Evolutionary conservation across 2,888 invertebrate species (phyloP).

Genomic region (Hololepta plana): DNA sequence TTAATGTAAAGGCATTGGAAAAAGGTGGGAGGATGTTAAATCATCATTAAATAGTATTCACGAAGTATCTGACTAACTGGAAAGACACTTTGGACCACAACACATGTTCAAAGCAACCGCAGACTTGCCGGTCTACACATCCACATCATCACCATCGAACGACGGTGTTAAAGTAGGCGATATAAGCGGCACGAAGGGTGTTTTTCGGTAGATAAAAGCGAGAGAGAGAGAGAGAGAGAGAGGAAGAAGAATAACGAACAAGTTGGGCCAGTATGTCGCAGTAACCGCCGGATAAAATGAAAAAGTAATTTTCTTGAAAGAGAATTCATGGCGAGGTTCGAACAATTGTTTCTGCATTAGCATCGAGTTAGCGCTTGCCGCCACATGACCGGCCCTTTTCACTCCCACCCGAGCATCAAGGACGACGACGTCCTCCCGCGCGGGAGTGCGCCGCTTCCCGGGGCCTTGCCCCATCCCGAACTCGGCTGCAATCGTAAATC

Average conservation of each 20-base stretch:
- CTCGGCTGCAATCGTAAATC: constrained; percentile 29
- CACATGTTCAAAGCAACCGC: constrained; percentile 13
- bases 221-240: too few relatives aligned
- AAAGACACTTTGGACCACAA: constrained; percentile 12
- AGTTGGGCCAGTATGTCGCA: too few relatives aligned
- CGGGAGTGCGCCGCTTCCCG: constrained; percentile 6
- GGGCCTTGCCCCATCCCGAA: constrained; percentile 16
- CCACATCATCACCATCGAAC: too few relatives aligned
- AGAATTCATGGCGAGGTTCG: constrained; percentile 27
- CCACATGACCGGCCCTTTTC: constrained; percentile 17
- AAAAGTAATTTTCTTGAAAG: constrained; percentile 29
- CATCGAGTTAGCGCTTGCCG: constrained; percentile 26
- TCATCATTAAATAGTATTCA: constrained; percentile 11
- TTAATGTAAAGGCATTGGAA: too few relatives aligned
- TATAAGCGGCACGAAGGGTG: too few relatives aligned
- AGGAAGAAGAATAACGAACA: too few relatives aligned
- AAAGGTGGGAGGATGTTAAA: constrained; percentile 9
- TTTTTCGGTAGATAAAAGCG: too few relatives aligned
- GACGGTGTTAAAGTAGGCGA: too few relatives aligned
- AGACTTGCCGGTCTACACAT: too few relatives aligned
- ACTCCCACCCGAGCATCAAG: constrained; percentile 5
- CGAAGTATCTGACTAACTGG: constrained; percentile 9
- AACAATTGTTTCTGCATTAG: constrained; percentile 27
- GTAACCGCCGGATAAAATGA: constrained; percentile 25
- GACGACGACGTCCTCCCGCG: constrained; percentile 2